phyloP scores from a whole-genome alignment of 2,113 vertebrate genomes.

The Numenius arquata region DNA sequence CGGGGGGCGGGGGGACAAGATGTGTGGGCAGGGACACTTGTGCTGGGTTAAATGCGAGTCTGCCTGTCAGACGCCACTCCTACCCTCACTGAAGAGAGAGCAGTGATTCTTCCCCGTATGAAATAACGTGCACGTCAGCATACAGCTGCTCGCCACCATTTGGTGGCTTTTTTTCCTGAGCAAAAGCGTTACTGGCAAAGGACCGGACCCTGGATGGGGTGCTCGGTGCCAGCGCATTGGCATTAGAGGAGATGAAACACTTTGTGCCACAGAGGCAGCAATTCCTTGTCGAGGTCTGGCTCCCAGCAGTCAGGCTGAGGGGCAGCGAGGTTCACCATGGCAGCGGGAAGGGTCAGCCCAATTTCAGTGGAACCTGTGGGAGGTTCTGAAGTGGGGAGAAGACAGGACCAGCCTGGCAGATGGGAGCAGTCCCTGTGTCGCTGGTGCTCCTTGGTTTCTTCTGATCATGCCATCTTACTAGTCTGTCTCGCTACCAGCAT shows the following conservation, averaged over 20 bases:
- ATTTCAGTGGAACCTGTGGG: neutral
- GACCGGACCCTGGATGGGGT: neutral
- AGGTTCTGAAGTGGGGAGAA: neutral
- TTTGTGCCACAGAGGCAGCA: neutral
- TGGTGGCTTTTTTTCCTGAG: neutral
- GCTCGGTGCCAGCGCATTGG: rapidly evolving
- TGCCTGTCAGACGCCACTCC: neutral
- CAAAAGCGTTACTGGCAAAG: neutral
- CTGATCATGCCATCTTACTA: rapidly evolving
- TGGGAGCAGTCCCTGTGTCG: neutral
- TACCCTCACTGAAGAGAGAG: neutral
- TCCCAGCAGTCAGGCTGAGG: neutral
- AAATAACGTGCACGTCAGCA: neutral
- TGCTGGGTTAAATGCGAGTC: neutral
- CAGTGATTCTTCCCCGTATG: rapidly evolving
- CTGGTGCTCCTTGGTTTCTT: neutral
- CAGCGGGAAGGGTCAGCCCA: neutral
- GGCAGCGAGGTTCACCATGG: neutral
- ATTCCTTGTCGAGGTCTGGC: rapidly evolving
- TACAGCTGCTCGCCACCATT: neutral
- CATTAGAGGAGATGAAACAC: neutral
- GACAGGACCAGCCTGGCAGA: neutral
- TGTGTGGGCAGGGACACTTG: neutral
- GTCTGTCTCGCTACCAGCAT: neutral
- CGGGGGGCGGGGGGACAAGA: rapidly evolving